Conservation (phyloP, 2,113 vertebrate species). For the Oncorhynchus clarkii region DNA sequence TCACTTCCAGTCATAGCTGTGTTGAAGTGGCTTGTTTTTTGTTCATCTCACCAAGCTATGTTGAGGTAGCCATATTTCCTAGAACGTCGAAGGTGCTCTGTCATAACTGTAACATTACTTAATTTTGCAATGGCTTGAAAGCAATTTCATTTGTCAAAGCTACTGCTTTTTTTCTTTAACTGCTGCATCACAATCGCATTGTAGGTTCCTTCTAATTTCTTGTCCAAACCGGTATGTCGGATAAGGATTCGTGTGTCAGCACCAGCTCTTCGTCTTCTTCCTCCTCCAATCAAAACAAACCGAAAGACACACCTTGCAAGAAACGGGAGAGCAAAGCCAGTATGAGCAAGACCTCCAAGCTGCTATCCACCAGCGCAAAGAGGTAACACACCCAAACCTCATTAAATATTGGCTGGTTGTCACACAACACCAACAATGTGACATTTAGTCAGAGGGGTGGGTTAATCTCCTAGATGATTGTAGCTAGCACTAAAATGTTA, state of each 20-base stretch:
- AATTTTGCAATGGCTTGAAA: not conserved
- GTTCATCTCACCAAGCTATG: too few relatives aligned
- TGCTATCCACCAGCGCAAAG: slow-evolving; percentile 95
- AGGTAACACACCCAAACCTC: slow-evolving; percentile 70
- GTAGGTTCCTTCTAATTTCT: slow-evolving; percentile 15
- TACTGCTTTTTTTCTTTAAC: not conserved
- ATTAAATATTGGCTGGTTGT: not conserved
- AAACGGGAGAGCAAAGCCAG: slow-evolving; percentile 94
- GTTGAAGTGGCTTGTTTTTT: too few relatives aligned
- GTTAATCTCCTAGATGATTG: not conserved
- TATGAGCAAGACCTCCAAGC: slow-evolving; percentile 98
- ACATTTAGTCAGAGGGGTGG: not conserved
- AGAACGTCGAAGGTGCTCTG: too few relatives aligned
- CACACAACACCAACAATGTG: not conserved
- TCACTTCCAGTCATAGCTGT: too few relatives aligned
- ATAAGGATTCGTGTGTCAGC: slow-evolving; percentile 98
- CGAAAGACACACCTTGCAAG: slow-evolving; percentile 79
- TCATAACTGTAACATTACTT: too few relatives aligned
- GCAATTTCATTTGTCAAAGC: not conserved
- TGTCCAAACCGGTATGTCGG: slow-evolving; percentile 89
- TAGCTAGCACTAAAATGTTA: not conserved
- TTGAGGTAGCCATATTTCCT: slow-evolving; percentile 57
- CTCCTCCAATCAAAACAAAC: slow-evolving; percentile 85
- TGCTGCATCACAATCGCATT: slow-evolving; percentile 30
- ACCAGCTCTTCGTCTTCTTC: slow-evolving; percentile 88